phyloP scores from a whole-genome alignment of 2,797 vertebrate species.

The Anguilla anguilla region DNA sequence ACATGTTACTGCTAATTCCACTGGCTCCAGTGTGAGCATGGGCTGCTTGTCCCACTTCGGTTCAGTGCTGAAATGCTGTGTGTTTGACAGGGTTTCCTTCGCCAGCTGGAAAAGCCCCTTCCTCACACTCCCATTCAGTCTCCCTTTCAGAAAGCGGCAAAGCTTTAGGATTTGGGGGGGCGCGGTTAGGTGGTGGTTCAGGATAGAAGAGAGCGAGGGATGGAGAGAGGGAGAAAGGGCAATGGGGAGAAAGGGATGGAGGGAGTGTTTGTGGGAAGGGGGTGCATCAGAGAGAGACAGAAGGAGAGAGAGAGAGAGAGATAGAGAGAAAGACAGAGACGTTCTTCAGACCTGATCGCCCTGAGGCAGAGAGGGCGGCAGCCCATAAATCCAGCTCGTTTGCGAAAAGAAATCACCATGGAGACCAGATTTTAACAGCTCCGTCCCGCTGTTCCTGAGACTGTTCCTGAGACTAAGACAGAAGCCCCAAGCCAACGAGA shows the following conservation, averaged over 20 bases:
- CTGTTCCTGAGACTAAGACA: conserved; percentile 4
- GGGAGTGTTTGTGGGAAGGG: neutral
- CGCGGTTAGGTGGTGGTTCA: conserved; percentile 36
- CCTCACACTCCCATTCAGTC: conserved; percentile 53
- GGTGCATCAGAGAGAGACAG: conserved; percentile 15
- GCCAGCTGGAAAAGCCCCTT: conserved; percentile 41
- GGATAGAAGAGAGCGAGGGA: conserved; percentile 26
- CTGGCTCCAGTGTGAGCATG: conserved; percentile 31
- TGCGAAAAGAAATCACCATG: conserved; percentile 54
- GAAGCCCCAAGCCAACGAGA: conserved; percentile 37
- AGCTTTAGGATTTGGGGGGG: conserved; percentile 49
- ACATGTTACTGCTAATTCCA: conserved; percentile 47
- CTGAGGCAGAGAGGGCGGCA: conserved; percentile 41
- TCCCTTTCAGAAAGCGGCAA: conserved; percentile 53
- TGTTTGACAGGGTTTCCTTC: conserved; percentile 58
- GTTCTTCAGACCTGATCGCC: conserved; percentile 41
- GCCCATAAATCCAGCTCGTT: conserved; percentile 51
- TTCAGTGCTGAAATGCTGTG: conserved; percentile 32
- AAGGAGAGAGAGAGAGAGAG: conserved; percentile 20
- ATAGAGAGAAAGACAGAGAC: conserved; percentile 30
- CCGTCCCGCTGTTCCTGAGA: conserved; percentile 46
- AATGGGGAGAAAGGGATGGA: conserved; percentile 23
- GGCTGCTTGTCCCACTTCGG: neutral
- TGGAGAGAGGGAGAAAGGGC: neutral
- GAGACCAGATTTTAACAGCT: conserved; percentile 49